Evolutionary conservation across 2,888 invertebrate genomes (phyloP), one percentile per base, ranked within the genome.

Genomic region (Adelphocoris suturalis): DNA sequence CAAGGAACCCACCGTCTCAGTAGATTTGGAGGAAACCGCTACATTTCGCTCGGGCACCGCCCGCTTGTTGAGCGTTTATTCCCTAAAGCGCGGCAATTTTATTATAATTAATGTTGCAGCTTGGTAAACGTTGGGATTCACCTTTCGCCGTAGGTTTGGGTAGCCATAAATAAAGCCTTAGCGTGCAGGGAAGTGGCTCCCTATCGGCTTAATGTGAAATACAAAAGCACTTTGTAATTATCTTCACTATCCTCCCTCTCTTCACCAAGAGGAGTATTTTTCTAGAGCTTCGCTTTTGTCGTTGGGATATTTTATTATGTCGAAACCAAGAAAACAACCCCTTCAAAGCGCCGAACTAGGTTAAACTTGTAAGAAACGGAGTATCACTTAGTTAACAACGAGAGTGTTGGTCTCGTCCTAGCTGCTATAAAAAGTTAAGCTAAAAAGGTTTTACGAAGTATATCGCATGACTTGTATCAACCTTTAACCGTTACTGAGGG

Each of bases 181-280:
- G 68, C 68, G 68, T 68, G 68, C 68, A 68, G 68, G 23, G 23
- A 68, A 68, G 68, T 68, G 68, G 68, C 68, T 68, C 23, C 68
- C 68, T 23, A 68, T 23, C 23, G 68, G 9, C 23, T 68, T 68
- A 68, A 68, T 68, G 68, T 68, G 68, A 68, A 68, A 68, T 68
- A 68, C 68, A 68, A 68, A 68, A 68, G 23, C 23, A 23, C 68
- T 68, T 23, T 68, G 68, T 68, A 68, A 68, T 68, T 68, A 68
- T 68, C 27, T 68, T 27, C 68, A 19, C 68, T 68, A 23, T 19
- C 61, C 19, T 61, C 2, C 13, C 27, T 16, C 16, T 52, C 11
- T 52, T 52, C 13, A 5, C 52, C 52, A 7, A 37, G 37, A 7
- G 37, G 7, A 37, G 37, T 37, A 37, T 37, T 37, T 7, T 37